Evolutionary conservation across 2,113 vertebrate species (phyloP), one percentile per base, ranked within the genome.

Genomic region (Nothocercus nigrocapillus): DNA sequence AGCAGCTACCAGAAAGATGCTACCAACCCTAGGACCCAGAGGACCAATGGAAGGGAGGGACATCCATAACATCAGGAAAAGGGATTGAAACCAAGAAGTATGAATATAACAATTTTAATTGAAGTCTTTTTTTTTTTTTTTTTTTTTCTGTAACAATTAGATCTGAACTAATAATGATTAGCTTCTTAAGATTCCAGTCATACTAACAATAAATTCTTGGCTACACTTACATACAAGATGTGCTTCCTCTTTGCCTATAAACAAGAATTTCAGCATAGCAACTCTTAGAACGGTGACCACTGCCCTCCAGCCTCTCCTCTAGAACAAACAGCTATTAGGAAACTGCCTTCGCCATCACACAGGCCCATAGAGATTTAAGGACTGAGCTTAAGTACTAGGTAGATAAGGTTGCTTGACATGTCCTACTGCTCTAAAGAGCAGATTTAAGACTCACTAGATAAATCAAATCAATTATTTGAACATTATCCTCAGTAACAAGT

Each of bases 381-480:
- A 67, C 1, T 51, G 18, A 86, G 34, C 9, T 56, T 49, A 38
- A 34, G 7, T 58, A 42, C 64, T 1, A 59, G 21, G 17, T 47
- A 3, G 25, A n/a, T 5, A 61, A 25, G 28, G 25, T 40, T 74
- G 13, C 51, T 30, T 72, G 58, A 89, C 34, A 34, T 64, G 38
- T 56, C 45, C 36, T 67, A 17, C 38, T n/a, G 15, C 44, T 84
- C 58, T n/a, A 44, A 90, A 28, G 27, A 82, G 56, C 2, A 76
- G 79, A 80, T 91, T 64, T 85, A 93, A 88, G 61, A 67, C n/a
- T 59, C 73, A 30, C 19, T 49, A 77, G 36, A 73, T 76, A 77
- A 89, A 38, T 67, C 49, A 62, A 22, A 85, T 82, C 44, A 53
- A 87, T 89, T 88, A 91, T 77, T 94, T 77, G 84, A 89, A 53